Conservation (phyloP, 2,113 vertebrate genomes). For the Ctenomys sociabilis region DNA sequence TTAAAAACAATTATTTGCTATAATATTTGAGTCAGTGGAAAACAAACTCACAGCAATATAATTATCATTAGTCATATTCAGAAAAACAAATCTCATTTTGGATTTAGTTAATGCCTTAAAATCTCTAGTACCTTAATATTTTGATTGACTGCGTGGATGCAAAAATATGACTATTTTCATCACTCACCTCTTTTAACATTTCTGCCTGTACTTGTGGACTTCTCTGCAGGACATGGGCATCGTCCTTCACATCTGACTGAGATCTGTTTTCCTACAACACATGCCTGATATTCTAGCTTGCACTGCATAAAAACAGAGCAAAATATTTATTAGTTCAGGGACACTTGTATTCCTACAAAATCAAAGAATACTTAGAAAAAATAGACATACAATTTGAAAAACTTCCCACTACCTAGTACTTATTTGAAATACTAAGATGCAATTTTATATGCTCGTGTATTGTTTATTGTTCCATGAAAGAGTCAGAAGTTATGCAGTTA, state of each 20-base stretch:
- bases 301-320: slow-evolving; percentile 88
- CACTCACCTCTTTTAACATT: slow-evolving; percentile 92
- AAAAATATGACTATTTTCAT: neutral
- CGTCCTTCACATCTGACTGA: slow-evolving; percentile 92
- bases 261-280: slow-evolving; percentile 94
- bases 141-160: neutral
- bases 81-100: neutral
- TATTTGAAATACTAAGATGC: neutral
- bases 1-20: neutral
- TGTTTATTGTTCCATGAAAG: neutral
- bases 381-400: neutral
- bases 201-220: slow-evolving; percentile 84
- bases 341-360: neutral
- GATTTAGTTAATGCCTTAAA: neutral
- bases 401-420: neutral
- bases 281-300: slow-evolving; percentile 97
- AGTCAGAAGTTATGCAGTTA: neutral
- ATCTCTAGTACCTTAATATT: neutral
- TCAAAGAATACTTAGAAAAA: slow-evolving; percentile 49
- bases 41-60: neutral
- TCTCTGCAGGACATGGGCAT: slow-evolving; percentile 92
- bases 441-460: neutral
- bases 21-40: neutral
- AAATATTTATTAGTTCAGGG: slow-evolving; percentile 56
- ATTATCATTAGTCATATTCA: rapidly evolving